Evolutionary conservation across 1,140 invertebrate species (phyloP), one percentile per base, ranked within the genome.

Genomic region (Pachyrhynchus sulphureomaculatus): DNA sequence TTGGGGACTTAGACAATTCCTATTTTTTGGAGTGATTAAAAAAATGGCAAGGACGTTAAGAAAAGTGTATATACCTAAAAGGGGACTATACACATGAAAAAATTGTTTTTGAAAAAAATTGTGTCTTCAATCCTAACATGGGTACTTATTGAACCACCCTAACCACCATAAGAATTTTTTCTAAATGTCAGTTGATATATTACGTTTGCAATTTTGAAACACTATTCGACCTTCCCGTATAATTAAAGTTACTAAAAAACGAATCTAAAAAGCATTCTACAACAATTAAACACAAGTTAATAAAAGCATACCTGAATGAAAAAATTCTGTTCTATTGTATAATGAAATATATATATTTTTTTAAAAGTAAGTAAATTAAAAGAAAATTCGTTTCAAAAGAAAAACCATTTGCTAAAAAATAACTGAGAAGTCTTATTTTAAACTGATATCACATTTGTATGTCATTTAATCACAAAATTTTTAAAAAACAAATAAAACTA

Each of bases 381-480:
- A 15, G 34, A 36, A 48, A 60, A 60, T 45, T 42, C 10, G 48
- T 18, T n/a, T 45, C 17, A 53, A 61, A 48, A 24, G 17, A 48
- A 26, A 32, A 29, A 15, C 24, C 45, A 26, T n/a, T 18, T 15
- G 13, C 24, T 21, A 17, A 47, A 48, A 26, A 24, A 17, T 48
- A 48, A 32, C 23, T 32, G 23, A 37, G 32, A 55, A 53, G 45
- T 34, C 23, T 32, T 48, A 44, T 34, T 37, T 48, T 52, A 60
- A 48, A 48, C 26, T 53, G 45, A 37, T 64, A 64, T 64, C 62
- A 64, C 62, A 64, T 52, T 59, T 49, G 48, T 59, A 54, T 64
- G 42, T 51, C 51, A 59, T 45, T 53, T 64, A 55, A 64, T 60
- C 56, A 64, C 62, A 64, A 54, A 60, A 26, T 45, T 29, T 60